Base-by-base conservation (phyloP, 2,797 vertebrate species). In the Gymnothorax reevesii region DNA sequence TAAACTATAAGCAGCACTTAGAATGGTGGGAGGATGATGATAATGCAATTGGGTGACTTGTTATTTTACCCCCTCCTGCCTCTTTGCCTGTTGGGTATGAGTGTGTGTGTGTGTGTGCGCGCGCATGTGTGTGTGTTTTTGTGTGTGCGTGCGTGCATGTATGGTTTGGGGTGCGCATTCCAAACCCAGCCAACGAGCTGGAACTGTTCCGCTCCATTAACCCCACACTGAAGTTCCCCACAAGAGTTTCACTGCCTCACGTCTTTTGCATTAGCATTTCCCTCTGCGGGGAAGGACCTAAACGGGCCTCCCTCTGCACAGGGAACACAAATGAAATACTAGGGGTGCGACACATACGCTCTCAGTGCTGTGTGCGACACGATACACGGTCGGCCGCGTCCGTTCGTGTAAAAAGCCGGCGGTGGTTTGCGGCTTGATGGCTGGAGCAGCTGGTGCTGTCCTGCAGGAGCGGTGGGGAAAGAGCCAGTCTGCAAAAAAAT, bases 181-280 rank as follows among this genome's bases (percentile, higher is more conserved):
- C 83, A 77, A 87, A 87, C 87, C 60, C 86, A 80, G 54, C 83
- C 84, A 85, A 84, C 20, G 55, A 88, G 83, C 88, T 87, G 84
- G 88, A 89, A 88, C 88, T 84, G 89, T 91, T 92, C 88, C 85
- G 86, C 77, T 91, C 89, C 88, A 90, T 90, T 92, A 89, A 88
- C 83, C 83, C 88, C 80, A 83, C 85, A 82, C 66, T 87, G 82
- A 84, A 88, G 86, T 86, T 73, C 88, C 83, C 33, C 33, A 27
- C 71, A 54, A 80, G 75, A 57, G 79, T 59, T 84, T 49, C 15
- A 66, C 27, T 77, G 17, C 59, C 83, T 59, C 75, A 80, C 82
- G 83, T 80, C 27, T 69, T 52, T 9, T 52, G 73, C 75, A 82
- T 87, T 87, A 87, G 87, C 66, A 69, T 57, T 64, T 87, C 75